Evolutionary conservation across 2,113 vertebrate genomes (phyloP).

Genomic region (Monopterus albus): DNA sequence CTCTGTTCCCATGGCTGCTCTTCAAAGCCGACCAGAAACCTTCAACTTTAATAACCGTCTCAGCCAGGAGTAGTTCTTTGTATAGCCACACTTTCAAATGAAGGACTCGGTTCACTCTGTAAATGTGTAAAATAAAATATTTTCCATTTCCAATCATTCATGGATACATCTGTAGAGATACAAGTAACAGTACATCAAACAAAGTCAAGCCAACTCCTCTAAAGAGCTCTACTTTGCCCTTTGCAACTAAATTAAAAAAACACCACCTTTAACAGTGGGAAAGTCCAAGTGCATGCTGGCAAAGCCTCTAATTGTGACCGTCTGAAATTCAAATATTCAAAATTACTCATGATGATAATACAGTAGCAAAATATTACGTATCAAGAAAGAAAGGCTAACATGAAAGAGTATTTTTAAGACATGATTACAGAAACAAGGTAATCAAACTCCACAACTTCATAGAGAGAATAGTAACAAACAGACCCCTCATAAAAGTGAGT

Average conservation of each 20-base stretch:
- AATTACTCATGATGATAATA: slow-evolving; percentile 80
- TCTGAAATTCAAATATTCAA: slow-evolving; percentile 81
- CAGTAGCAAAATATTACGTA: slow-evolving; percentile 85
- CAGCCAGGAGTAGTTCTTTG: neutral
- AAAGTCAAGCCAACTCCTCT: slow-evolving; percentile 63
- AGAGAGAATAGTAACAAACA: slow-evolving; percentile 75
- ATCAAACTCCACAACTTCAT: slow-evolving; percentile 74
- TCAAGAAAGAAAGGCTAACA: slow-evolving; percentile 78
- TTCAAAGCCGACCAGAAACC: neutral
- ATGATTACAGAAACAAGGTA: slow-evolving; percentile 75
- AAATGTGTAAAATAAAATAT: slow-evolving; percentile 76
- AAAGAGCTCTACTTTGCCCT: slow-evolving; percentile 57
- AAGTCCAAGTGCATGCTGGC: slow-evolving; percentile 83
- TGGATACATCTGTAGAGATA: slow-evolving; percentile 75
- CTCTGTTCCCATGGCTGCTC: too few species aligned
- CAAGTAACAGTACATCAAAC: slow-evolving; percentile 73
- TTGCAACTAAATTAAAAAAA: slow-evolving; percentile 63
- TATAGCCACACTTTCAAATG: neutral
- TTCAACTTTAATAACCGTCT: neutral
- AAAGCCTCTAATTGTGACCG: slow-evolving; percentile 78
- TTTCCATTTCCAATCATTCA: slow-evolving; percentile 73
- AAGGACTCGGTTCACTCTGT: slow-evolving; percentile 43
- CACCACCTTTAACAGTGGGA: slow-evolving; percentile 66
- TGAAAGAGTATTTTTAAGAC: slow-evolving; percentile 75
- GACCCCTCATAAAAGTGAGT: slow-evolving; percentile 71